phyloP scores from a whole-genome alignment of 2,797 vertebrate species.

The Sus cebifrons region DNA sequence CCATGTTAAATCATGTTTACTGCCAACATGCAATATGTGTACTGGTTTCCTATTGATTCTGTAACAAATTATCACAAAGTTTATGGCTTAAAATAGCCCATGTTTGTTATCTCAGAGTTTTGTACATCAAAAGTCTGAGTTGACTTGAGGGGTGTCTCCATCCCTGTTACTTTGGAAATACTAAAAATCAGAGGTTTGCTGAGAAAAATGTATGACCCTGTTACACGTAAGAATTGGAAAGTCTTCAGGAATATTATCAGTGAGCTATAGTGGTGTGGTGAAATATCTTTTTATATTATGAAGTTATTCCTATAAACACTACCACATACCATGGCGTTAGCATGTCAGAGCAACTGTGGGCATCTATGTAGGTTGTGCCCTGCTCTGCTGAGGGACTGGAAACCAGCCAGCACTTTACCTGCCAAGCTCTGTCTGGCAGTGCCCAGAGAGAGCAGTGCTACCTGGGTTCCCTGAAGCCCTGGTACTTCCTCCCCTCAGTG shows the following conservation, averaged over 20 bases:
- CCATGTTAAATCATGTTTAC: background rate
- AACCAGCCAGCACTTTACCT: background rate
- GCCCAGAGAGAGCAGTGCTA: background rate
- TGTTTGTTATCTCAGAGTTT: background rate
- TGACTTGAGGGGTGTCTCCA: background rate
- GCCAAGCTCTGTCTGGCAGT: background rate
- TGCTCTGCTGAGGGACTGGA: background rate
- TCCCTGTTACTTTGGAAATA: background rate
- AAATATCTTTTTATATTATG: background rate
- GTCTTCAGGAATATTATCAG: background rate
- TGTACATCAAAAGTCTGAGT: background rate
- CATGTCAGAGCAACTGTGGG: background rate
- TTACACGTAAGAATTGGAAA: background rate
- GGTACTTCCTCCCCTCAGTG: background rate
- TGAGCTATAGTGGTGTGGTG: background rate
- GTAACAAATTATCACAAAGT: background rate
- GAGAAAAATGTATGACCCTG: background rate
- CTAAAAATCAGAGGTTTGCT: background rate
- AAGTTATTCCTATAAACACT: background rate
- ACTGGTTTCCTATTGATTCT: background rate
- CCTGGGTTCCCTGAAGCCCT: background rate
- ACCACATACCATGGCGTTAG: background rate
- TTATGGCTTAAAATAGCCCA: background rate
- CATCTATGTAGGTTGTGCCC: background rate
- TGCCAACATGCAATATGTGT: background rate